Conservation (phyloP, 2,888 invertebrate genomes). For the Ophion slaviceki region DNA sequence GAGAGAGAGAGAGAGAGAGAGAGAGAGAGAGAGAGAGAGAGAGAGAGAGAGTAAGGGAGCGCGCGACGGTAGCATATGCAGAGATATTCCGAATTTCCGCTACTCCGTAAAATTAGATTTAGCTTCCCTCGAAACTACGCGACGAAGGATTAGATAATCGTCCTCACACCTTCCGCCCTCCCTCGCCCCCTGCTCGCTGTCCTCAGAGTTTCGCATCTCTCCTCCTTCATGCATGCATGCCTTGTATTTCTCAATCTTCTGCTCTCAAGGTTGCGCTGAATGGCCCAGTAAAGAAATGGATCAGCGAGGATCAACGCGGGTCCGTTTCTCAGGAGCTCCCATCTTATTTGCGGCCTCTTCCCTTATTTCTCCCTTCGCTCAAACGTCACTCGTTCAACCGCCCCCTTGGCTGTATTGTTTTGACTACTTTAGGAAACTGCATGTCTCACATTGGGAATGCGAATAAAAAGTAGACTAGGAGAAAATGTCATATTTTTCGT, state of each 20-base stretch:
- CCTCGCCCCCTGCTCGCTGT: not conserved
- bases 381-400: too few relatives aligned
- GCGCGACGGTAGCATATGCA: constrained; percentile 14
- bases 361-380: too few relatives aligned
- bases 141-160: constrained; percentile 70
- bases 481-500: too few relatives aligned
- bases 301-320: not conserved
- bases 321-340: too few relatives aligned
- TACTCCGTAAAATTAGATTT: constrained; percentile 71
- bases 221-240: not conserved
- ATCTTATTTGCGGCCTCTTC: too few relatives aligned
- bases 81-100: constrained; percentile 51
- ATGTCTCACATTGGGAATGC: too few relatives aligned
- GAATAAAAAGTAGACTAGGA: too few relatives aligned
- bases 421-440: too few relatives aligned
- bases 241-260: not conserved
- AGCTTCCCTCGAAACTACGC: constrained; percentile 61
- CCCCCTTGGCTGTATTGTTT: too few relatives aligned
- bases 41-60: constrained; percentile 11
- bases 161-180: not conserved
- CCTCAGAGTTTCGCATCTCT: not conserved
- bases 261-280: not conserved
- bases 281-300: not conserved
- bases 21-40: constrained; percentile 25
- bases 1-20: constrained; percentile 24